Evolutionary conservation across 2,113 vertebrate genomes (phyloP).

Genomic region (Amphiprion percula): DNA sequence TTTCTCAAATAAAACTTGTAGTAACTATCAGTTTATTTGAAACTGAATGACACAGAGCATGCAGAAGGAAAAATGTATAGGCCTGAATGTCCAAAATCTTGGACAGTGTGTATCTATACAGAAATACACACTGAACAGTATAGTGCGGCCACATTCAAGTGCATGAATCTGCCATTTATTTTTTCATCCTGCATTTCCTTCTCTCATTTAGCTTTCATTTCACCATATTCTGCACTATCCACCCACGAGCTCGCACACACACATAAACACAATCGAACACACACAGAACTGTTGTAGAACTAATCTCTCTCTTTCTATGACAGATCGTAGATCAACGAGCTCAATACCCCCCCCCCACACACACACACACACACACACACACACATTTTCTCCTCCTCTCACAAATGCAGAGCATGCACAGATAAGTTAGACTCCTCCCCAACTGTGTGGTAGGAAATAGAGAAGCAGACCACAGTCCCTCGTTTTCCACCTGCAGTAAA

Average conservation of each 20-base stretch:
- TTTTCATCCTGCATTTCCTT: not conserved
- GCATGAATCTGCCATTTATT: not conserved
- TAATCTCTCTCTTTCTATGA: constrained; percentile 18
- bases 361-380: not conserved
- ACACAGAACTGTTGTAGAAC: constrained; percentile 20
- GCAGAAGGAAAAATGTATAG: too few species aligned
- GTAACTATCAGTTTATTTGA: too few species aligned
- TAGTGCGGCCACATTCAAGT: not conserved
- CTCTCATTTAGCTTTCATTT: constrained; percentile 16
- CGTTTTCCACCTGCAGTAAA: constrained; percentile 28
- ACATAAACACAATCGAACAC: not conserved
- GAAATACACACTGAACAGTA: constrained; percentile 1
- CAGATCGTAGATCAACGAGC: constrained; percentile 38
- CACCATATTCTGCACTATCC: constrained; percentile 15
- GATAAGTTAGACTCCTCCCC: constrained; percentile 5
- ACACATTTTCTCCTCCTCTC: not conserved
- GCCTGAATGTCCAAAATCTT: too few species aligned
- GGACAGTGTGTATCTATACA: not conserved
- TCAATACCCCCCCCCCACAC: not conserved
- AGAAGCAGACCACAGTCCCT: constrained; percentile 12
- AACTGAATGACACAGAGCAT: too few species aligned
- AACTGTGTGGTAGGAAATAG: constrained; percentile 12
- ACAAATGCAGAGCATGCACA: constrained; percentile 11
- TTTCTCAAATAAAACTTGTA: not conserved
- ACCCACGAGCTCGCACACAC: not conserved